Evolutionary conservation across 2,113 vertebrate genomes (phyloP), one percentile per base, ranked within the genome.

Genomic region (Stigmatopora argus): DNA sequence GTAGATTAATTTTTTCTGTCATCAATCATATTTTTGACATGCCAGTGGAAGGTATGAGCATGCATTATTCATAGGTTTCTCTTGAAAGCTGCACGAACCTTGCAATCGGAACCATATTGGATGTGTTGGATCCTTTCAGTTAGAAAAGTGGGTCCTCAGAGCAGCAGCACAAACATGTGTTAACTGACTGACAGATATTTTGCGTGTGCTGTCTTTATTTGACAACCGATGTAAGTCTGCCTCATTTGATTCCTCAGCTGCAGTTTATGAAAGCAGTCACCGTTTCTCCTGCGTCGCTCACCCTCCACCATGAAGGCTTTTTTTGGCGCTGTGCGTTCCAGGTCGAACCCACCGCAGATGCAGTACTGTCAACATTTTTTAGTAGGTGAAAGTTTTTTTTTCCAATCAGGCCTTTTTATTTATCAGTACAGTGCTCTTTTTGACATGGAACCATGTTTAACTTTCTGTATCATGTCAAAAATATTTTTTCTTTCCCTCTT

Each of bases 241-340:
- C 61, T 64, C 62, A 45, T 51, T n/a, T 49, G 67, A 34, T 64
- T 41, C 48, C 55, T 61, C 12, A 83, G 82, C 65, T 45, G 55
- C 70, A 59, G 74, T 51, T 13, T 3, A 72, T 46, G 31, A 53
- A 65, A n/a, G 47, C 45, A 0, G 71, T 60, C 55, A 62, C 69
- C 5, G 53, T 1, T n/a, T 52, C 69, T 31, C 74, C 68, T 44
- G n/a, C 78, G 5, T 64, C 86, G n/a, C 78, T 92, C 48, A 90
- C 69, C 5, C 89, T 95, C 62, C 92, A 94, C 67, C 93, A 96
- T 0, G 93, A 97, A 83, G 93, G 93, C 9, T 95, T 95, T 85
- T 95, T 96, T 82, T 93, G 92, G 92, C 26, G 90, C 14, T 96
- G 93, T 66, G 88, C 81, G 80, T 94, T 95, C 81, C 89, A 89